phyloP scores from a whole-genome alignment of 2,888 invertebrate genomes.

The Drosophila testacea region DNA sequence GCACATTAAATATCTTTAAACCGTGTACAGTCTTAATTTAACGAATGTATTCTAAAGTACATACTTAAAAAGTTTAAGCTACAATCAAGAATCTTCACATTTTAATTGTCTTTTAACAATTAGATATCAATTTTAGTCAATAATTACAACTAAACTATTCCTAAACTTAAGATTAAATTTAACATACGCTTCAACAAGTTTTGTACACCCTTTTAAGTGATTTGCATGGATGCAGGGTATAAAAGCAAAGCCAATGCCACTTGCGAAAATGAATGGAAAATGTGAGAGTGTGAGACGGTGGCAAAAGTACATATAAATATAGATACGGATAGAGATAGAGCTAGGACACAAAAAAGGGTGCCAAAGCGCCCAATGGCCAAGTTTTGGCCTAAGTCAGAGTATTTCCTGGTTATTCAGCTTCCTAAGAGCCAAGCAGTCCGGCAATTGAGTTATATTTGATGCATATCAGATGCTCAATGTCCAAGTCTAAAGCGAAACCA shows the following conservation, averaged over 20 bases:
- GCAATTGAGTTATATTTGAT: slow-evolving; percentile 80
- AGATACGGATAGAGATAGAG: slow-evolving; percentile 40
- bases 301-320: slow-evolving; percentile 51
- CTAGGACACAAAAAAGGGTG: slow-evolving; percentile 39
- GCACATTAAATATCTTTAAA: too few species aligned
- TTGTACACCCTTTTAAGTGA: background rate
- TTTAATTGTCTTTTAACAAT: too few species aligned
- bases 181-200: background rate
- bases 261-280: slow-evolving; percentile 77
- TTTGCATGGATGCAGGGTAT: slow-evolving; percentile 20
- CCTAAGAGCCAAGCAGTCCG: slow-evolving; percentile 64
- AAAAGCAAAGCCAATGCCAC: slow-evolving; percentile 64
- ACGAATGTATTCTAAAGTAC: too few species aligned
- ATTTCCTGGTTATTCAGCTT: slow-evolving; percentile 77
- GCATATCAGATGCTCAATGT: slow-evolving; percentile 78
- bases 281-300: slow-evolving; percentile 45
- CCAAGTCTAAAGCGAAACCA: slow-evolving; percentile 47
- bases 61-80: too few species aligned
- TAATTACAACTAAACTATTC: too few species aligned
- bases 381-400: slow-evolving; percentile 67
- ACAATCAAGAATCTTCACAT: too few species aligned
- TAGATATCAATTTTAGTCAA: background rate
- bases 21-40: too few species aligned
- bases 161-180: background rate
- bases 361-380: slow-evolving; percentile 49